Conservation (phyloP, 1,140 invertebrate genomes). For the Drosophila varians region DNA sequence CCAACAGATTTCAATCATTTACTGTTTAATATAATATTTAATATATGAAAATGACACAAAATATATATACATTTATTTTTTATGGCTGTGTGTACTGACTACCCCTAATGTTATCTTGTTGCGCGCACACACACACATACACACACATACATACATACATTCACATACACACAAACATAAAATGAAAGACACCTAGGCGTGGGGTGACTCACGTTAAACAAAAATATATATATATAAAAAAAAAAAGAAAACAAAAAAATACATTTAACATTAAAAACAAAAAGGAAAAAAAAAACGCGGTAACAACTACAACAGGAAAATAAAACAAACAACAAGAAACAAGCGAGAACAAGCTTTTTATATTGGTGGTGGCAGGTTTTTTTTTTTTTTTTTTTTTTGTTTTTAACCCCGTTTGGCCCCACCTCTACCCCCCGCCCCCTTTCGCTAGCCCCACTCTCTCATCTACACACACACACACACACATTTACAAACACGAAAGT, state of each 20-base stretch:
- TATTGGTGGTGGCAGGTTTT: constrained; percentile 47
- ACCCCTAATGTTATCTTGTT: constrained; percentile 53
- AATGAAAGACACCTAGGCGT: constrained; percentile 24
- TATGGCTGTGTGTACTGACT: constrained; percentile 77
- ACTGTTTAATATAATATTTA: constrained; percentile 32
- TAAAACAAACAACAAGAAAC: not conserved
- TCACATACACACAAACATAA: constrained; percentile 17
- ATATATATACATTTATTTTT: constrained; percentile 50
- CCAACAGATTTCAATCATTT: not conserved
- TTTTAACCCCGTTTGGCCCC: constrained; percentile 41
- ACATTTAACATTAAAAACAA: constrained; percentile 14
- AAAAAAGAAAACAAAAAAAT: constrained; percentile 12
- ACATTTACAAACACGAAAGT: constrained; percentile 4
- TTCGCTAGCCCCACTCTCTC: not conserved
- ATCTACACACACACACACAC: constrained; percentile 1
- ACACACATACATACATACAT: constrained; percentile 16
- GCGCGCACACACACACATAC: constrained; percentile 17
- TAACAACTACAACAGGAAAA: constrained; percentile 1
- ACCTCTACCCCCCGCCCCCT: constrained; percentile 2
- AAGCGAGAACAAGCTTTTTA: constrained; percentile 36
- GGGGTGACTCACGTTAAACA: constrained; percentile 30
- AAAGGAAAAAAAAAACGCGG: constrained; percentile 8
- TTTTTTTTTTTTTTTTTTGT: constrained; percentile 11
- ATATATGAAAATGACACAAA: constrained; percentile 32
- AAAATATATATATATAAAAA: constrained; percentile 4